phyloP scores from a whole-genome alignment of 1,140 invertebrate genomes.

The Papilio polyxenes region DNA sequence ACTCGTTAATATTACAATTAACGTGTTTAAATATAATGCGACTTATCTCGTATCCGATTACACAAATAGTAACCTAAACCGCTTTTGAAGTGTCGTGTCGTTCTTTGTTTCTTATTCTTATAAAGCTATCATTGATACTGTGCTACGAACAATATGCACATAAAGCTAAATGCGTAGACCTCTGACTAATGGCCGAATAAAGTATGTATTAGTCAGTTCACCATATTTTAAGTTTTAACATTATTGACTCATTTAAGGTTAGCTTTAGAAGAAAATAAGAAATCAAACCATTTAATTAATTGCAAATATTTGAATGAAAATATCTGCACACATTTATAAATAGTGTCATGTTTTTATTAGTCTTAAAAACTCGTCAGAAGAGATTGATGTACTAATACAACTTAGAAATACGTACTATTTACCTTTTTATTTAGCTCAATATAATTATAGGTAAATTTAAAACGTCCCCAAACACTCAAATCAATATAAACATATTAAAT shows the following conservation, averaged over 20 bases:
- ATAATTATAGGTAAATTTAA: not conserved
- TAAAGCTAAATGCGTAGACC: conserved; percentile 12
- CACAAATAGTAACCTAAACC: not conserved
- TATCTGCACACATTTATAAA: not conserved
- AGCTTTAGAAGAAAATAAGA: not conserved
- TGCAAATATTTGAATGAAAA: not conserved
- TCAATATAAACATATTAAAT: not conserved
- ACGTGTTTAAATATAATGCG: not conserved
- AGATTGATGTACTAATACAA: too few species aligned
- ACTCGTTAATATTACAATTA: conserved; percentile 7
- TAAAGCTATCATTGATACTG: not conserved
- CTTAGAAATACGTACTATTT: too few species aligned
- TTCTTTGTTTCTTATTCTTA: not conserved
- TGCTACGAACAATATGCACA: not conserved
- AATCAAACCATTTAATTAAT: not conserved
- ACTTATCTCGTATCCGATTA: too few species aligned
- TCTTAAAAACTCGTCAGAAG: too few species aligned
- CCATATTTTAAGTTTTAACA: not conserved
- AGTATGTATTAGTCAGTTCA: conserved; percentile 4
- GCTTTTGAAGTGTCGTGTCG: not conserved
- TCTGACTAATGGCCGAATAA: conserved; percentile 5
- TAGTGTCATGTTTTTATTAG: too few species aligned
- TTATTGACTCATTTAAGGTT: conserved; percentile 1
- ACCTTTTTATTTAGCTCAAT: not conserved
- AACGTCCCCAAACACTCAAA: not conserved